phyloP scores from a whole-genome alignment of 2,113 vertebrate species.

The Ascaphus truei region DNA sequence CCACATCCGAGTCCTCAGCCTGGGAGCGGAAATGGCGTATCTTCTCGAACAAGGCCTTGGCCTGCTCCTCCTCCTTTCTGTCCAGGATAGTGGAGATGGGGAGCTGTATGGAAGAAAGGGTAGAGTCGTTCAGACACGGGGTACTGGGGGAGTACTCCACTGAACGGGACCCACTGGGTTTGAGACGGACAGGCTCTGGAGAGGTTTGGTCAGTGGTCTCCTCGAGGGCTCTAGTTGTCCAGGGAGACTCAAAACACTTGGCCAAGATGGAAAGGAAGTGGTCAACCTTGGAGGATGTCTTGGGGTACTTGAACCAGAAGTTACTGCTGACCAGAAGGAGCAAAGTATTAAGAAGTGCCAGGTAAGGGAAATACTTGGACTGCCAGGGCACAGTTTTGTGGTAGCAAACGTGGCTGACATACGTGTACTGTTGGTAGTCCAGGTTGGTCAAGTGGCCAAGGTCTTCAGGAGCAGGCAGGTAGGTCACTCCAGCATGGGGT shows the following conservation, averaged over 20 bases:
- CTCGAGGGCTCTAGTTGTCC: constrained; percentile 71
- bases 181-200: constrained; percentile 1
- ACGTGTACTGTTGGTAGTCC: constrained; percentile 73
- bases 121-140: neutral
- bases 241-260: constrained; percentile 76
- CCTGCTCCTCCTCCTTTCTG: constrained; percentile 70
- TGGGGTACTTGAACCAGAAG: constrained; percentile 78
- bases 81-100: constrained; percentile 54
- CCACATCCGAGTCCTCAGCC: constrained; percentile 65
- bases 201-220: constrained; percentile 60
- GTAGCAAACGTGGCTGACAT: constrained; percentile 73
- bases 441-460: constrained; percentile 56
- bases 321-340: constrained; percentile 67
- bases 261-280: constrained; percentile 70
- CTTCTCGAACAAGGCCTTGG: constrained; percentile 72
- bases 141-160: constrained; percentile 5
- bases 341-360: constrained; percentile 66
- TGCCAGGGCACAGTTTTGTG: constrained; percentile 67
- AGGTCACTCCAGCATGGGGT: neutral
- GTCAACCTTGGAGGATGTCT: constrained; percentile 71
- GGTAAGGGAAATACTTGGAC: constrained; percentile 72
- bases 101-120: constrained; percentile 33
- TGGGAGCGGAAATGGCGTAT: constrained; percentile 67
- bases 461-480: neutral
- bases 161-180: constrained; percentile 18